These are phyloP conservation scores for Nomada ruficornis DNA, from an alignment of 2,888 invertebrate genomes.

Conservation along the genomic window DNA sequence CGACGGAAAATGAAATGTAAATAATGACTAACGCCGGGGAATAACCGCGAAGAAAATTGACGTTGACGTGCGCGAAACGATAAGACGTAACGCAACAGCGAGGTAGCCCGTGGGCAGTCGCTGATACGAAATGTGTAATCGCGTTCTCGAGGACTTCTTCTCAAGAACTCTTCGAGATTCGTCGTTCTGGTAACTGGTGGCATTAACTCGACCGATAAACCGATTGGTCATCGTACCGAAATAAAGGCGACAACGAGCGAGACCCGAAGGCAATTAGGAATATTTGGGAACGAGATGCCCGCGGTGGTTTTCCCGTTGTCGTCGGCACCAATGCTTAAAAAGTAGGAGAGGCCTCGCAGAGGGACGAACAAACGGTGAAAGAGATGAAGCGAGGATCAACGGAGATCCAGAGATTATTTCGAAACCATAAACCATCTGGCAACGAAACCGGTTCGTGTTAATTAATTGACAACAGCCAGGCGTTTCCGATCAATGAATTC, in stretches of 20 bases:
- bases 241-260: background rate
- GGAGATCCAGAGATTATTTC: constrained; percentile 65
- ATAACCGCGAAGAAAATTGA: background rate
- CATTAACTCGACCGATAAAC: background rate
- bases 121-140: background rate
- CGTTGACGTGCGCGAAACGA: background rate
- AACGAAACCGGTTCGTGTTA: constrained; percentile 63
- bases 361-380: constrained; percentile 2
- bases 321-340: background rate
- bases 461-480: constrained; percentile 46
- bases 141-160: background rate
- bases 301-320: no score
- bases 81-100: no score
- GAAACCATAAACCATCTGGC: constrained; percentile 64
- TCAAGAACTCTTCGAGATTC: background rate
- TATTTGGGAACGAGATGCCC: no score
- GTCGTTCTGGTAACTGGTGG: background rate
- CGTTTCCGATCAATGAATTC: constrained; percentile 58
- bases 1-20: background rate
- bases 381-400: constrained; percentile 12
- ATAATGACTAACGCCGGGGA: background rate
- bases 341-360: background rate
- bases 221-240: no score
- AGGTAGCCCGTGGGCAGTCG: background rate
- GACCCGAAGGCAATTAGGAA: no score